Conservation (phyloP, 1,140 invertebrate genomes). For the Aphaenogaster ashmeadi region DNA sequence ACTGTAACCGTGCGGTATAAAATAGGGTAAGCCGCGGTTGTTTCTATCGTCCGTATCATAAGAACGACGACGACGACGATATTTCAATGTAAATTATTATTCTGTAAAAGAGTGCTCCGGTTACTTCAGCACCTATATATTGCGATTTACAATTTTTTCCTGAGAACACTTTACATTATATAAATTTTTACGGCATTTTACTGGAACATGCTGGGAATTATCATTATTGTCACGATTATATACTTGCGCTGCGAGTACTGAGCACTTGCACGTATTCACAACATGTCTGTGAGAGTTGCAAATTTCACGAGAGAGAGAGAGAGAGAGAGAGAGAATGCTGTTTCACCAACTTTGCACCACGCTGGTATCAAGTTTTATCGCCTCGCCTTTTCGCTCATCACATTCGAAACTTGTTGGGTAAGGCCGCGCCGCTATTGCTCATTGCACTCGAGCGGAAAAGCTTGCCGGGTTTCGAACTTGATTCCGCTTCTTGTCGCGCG, state of each 20-base stretch:
- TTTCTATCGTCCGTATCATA: slow-evolving; percentile 41
- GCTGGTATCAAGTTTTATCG: slow-evolving; percentile 60
- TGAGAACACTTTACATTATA: not conserved
- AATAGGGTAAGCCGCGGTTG: slow-evolving; percentile 50
- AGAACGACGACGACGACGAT: not conserved
- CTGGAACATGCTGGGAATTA: not conserved
- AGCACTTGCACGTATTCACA: not conserved
- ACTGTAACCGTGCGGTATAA: slow-evolving; percentile 24
- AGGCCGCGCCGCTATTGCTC: slow-evolving; percentile 47
- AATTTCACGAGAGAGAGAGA: slow-evolving; percentile 29
- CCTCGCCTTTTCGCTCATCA: slow-evolving; percentile 56
- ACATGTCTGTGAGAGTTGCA: slow-evolving; percentile 3
- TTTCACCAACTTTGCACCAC: slow-evolving; percentile 51
- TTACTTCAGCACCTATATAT: not conserved
- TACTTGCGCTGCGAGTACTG: not conserved
- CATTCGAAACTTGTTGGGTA: slow-evolving; percentile 62
- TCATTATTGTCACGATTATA: not conserved
- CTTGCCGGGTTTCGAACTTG: slow-evolving; percentile 46
- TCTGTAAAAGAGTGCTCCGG: not conserved
- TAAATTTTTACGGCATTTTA: not conserved
- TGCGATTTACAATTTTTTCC: not conserved
- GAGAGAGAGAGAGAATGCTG: not conserved
- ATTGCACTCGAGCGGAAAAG: slow-evolving; percentile 55
- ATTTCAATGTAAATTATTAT: slow-evolving; percentile 10
- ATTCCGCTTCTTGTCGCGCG: slow-evolving; percentile 53